These are phyloP conservation scores for Phthorimaea operculella DNA, from an alignment of 1,140 invertebrate genomes.

Conservation along the genomic window DNA sequence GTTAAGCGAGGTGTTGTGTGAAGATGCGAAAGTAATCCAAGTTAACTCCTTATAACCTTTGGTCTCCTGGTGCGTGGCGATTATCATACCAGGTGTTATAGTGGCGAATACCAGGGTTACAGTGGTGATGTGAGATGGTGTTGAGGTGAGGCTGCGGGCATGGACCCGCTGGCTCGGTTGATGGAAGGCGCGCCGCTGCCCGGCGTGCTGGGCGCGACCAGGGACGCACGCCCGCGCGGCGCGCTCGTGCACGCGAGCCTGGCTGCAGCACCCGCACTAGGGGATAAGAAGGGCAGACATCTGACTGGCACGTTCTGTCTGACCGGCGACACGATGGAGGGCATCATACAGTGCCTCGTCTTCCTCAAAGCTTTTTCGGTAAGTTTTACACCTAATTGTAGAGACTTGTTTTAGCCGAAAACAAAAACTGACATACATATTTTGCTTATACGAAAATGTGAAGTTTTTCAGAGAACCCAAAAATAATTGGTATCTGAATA, in stretches of 20 bases:
- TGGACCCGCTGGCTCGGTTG: constrained; percentile 82
- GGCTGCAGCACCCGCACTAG: constrained; percentile 75
- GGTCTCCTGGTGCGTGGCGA: constrained; percentile 11
- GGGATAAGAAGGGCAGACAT: constrained; percentile 78
- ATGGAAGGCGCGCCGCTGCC: constrained; percentile 76
- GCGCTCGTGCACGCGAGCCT: constrained; percentile 81
- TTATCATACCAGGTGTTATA: constrained; percentile 17
- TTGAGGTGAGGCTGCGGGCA: constrained; percentile 35
- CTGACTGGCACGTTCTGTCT: constrained; percentile 88
- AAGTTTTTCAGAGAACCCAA: no score
- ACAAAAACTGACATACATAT: no score
- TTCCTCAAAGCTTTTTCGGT: constrained; percentile 93
- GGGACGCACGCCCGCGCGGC: constrained; percentile 70
- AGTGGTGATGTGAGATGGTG: constrained; percentile 12
- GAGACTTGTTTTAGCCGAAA: no score
- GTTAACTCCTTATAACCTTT: background rate
- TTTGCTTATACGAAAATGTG: no score
- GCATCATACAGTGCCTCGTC: constrained; percentile 91
- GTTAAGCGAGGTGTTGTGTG: no score
- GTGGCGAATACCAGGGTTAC: no score
- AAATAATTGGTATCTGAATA: no score
- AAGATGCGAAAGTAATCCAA: no score
- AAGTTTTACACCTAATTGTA: constrained; percentile 58
- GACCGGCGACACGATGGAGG: constrained; percentile 90
- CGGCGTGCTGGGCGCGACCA: constrained; percentile 71